These are phyloP conservation scores for Colinus virginianus DNA, from an alignment of 2,113 vertebrate species.

Conservation along the genomic window DNA sequence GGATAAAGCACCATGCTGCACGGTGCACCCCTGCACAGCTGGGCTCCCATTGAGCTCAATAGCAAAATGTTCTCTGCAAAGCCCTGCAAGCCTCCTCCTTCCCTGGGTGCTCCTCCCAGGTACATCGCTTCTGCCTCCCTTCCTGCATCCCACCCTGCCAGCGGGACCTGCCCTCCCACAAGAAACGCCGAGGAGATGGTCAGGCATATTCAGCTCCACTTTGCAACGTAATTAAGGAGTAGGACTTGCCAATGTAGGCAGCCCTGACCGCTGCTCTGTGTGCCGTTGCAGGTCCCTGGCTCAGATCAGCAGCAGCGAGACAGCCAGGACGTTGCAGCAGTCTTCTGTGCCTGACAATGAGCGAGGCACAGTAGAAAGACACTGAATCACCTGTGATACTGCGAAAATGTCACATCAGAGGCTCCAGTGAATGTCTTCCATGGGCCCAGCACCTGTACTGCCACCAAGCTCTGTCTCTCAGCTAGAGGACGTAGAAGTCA, in stretches of 20 bases:
- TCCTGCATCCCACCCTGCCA: accelerated
- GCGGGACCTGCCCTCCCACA: background rate
- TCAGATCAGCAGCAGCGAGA: background rate
- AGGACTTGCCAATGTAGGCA: background rate
- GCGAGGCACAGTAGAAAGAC: background rate
- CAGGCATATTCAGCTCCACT: background rate
- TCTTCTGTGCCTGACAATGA: background rate
- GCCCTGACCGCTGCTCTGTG: background rate
- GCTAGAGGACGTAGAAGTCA: constrained; percentile 81
- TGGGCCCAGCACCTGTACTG: background rate
- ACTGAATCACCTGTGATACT: accelerated
- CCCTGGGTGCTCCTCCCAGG: background rate
- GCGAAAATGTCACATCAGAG: background rate
- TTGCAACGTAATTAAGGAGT: background rate
- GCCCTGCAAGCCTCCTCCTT: background rate
- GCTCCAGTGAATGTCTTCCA: background rate
- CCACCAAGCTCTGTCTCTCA: background rate
- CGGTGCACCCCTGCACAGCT: background rate
- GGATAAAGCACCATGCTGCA: background rate
- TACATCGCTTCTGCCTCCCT: background rate
- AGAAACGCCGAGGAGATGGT: background rate
- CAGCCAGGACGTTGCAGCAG: background rate
- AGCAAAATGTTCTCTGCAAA: background rate
- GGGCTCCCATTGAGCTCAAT: background rate
- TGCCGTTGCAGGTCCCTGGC: background rate